phyloP scores from a whole-genome alignment of 2,797 vertebrate genomes.

The Sebastes cheni region DNA sequence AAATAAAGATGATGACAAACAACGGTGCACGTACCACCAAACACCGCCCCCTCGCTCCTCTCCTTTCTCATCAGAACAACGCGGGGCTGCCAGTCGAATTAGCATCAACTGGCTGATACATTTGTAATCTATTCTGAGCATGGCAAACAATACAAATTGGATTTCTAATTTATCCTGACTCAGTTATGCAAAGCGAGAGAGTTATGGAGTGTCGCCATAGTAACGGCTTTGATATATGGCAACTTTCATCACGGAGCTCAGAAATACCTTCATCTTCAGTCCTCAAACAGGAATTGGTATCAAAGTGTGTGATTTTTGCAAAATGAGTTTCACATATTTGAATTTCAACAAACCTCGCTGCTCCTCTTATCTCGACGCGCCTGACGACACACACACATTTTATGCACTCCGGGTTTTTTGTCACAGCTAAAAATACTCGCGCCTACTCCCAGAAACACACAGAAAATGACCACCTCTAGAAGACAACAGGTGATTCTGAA shows the following conservation, averaged over 20 bases:
- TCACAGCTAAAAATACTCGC: not conserved
- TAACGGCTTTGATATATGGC: conserved; percentile 48
- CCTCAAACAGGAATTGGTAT: conserved; percentile 16
- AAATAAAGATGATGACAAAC: conserved; percentile 74
- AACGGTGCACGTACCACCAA: conserved; percentile 36
- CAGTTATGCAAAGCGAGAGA: conserved; percentile 66
- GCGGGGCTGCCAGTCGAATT: conserved; percentile 64
- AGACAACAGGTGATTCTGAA: conserved; percentile 48
- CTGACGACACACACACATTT: not conserved
- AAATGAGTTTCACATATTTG: conserved; percentile 40
- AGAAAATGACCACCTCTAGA: not conserved
- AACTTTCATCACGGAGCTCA: conserved; percentile 43
- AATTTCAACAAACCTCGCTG: conserved; percentile 38
- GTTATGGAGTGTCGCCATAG: conserved; percentile 61
- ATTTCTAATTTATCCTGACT: conserved; percentile 77
- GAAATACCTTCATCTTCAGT: conserved; percentile 47
- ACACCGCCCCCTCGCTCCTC: conserved; percentile 52
- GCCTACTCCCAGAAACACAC: not conserved
- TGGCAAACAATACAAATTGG: conserved; percentile 80
- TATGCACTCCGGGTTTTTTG: not conserved
- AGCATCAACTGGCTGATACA: conserved; percentile 77
- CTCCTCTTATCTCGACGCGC: conserved; percentile 10
- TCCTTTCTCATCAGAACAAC: conserved; percentile 58
- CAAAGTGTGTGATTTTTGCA: conserved; percentile 34
- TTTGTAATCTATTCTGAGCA: conserved; percentile 79